Base-by-base conservation (phyloP, 92 coral and sea anemone species). In the Porites lobata region DNA sequence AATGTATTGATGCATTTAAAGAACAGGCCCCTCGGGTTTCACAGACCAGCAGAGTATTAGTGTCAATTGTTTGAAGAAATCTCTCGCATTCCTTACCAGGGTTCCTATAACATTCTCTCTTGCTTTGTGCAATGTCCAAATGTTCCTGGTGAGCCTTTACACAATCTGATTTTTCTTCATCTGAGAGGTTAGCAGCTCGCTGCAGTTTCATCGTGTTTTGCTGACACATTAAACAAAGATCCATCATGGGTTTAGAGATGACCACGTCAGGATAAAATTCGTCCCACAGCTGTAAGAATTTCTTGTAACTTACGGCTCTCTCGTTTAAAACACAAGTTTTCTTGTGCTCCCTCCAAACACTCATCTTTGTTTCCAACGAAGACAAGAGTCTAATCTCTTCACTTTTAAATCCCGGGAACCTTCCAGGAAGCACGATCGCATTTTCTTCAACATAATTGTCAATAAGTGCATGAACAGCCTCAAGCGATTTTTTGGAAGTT, bases 151-250 rank as follows among this genome's bases (percentile, higher is more conserved):
- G 79, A 50, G 26, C 59, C 57, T 32, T 74, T 21, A 74, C 54
- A 29, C 79, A 74, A 9, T 74, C 79, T 29, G 79, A 32, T 50
- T 74, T 74, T 53, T 50, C 43, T 38, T 15, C 58, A 53, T 53
- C 58, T 53, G 77, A 72, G 26, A 72, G 56, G 77, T 6, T 72
- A 26, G 12, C 32, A 50, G 79, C 79, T 74, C 38, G 17, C 22
- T 50, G 58, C 14, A 74, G 78, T 17, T 70, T 87, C 29, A 52
- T 76, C 56, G 65, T 91, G 89, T 38, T 91, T 76, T 72, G 83
- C 64, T 13, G 85, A 88, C 50, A 87, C 38, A 53, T 57, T 7
- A 67, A 32, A 52, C 88, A 84, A 20, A 84, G 26, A 54, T 87
- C 90, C 6, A 64, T 79, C 85, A 69, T 87, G 0, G 90, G 90